A percentile compares a stretch with the other conserved stretches of the same genome.
Conservation (phyloP, 2,113 vertebrate species). For the Festucalex cinctus region DNA sequence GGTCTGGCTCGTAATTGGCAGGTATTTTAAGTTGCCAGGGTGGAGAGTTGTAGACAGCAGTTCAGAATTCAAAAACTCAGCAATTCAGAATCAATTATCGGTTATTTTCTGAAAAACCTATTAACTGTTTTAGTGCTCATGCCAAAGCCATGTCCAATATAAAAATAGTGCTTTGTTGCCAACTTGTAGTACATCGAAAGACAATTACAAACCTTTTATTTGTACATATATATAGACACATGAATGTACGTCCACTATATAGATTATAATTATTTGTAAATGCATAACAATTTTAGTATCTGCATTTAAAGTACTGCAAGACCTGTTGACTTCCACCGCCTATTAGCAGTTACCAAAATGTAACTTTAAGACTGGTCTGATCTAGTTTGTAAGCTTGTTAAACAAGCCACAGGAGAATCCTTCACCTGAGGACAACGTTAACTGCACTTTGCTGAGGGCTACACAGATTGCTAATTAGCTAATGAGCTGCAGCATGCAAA, state of each 20-base stretch:
- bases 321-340: not conserved
- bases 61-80: too few species aligned
- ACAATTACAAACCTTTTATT: too few species aligned
- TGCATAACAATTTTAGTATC: not conserved
- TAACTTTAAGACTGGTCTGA: not conserved
- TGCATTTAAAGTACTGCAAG: not conserved
- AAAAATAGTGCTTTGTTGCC: too few species aligned
- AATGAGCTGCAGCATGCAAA: conserved; percentile 11
- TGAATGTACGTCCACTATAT: too few species aligned
- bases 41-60: too few species aligned
- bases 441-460: not conserved
- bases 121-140: too few species aligned
- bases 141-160: too few species aligned
- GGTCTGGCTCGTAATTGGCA: too few species aligned
- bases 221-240: not conserved
- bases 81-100: too few species aligned
- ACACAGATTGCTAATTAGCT: conserved; percentile 8
- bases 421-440: conserved; percentile 9
- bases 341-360: not conserved
- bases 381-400: not conserved
- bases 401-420: not conserved
- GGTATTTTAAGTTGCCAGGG: too few species aligned
- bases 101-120: too few species aligned
- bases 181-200: too few species aligned
- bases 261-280: not conserved